Evolutionary conservation across 2,888 invertebrate species (phyloP), one percentile per base, ranked within the genome.

Genomic region (Pyrocoelia pectoralis): DNA sequence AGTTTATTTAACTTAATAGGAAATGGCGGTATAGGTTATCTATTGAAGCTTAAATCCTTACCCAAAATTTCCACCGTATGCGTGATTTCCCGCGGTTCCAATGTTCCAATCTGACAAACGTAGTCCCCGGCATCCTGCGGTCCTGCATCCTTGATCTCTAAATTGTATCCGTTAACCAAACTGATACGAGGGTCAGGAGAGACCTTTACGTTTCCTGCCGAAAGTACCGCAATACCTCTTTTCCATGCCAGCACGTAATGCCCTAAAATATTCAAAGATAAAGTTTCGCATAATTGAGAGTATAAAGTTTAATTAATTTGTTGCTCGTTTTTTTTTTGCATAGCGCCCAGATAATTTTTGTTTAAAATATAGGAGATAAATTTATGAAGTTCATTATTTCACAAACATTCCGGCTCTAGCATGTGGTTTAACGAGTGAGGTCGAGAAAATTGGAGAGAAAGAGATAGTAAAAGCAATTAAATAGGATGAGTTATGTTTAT

Each of bases 61-160:
- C 89, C 88, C 61, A 88, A 80, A 75, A 89, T 87, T 79, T 88
- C 87, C 43, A 89, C 84, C 48, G 87, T 87, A 76, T 88, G 88
- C 56, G 87, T 86, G 70, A 88, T 87, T 81, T 88, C 88, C 66
- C 85, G 82, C 24, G 88, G 88, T 68, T 86, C 85, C 73, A 87
- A 81, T 33, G 87, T 88, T 67, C 87, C 88, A 73, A 89, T 86
- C 80, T 88, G 88, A 78, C 89, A 89, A 63, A 88, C 85, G 76
- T 89, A 89, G 81, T 88, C 87, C 17, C 88, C 89, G 29, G 87
- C 88, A 79, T 89, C 89, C 77, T 86, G 85, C 46, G 87, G 85
- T 68, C 84, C 84, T 24, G 86, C 87, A 72, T 87, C 86, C 69
- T 85, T 84, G 75, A 89, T 88, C 80, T 88, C 87, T 70, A 89